Evolutionary conservation across 2,888 invertebrate species (phyloP).

Genomic region (Ryuthela nishihirai): DNA sequence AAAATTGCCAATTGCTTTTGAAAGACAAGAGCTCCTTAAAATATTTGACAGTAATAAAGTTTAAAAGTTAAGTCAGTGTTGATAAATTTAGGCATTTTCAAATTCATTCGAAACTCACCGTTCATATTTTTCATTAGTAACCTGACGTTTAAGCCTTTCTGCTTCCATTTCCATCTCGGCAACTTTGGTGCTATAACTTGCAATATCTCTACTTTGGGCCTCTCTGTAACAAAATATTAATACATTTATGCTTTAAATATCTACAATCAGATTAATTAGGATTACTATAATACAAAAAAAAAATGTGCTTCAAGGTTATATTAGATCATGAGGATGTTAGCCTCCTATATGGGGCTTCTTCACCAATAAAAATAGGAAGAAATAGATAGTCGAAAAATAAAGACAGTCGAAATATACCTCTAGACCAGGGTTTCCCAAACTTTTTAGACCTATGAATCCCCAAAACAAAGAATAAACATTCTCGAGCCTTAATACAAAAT

Average conservation of each 20-base stretch:
- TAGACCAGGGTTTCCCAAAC: too few relatives aligned
- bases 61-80: too few relatives aligned
- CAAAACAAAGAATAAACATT: too few relatives aligned
- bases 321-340: neutral
- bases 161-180: slow-evolving; percentile 51
- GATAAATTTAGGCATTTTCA: too few relatives aligned
- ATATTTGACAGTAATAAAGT: too few relatives aligned
- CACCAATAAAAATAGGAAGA: neutral
- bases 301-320: neutral
- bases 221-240: slow-evolving; percentile 2
- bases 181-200: slow-evolving; percentile 47
- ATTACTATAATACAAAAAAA: neutral
- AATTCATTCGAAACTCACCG: slow-evolving; percentile 46
- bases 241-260: neutral
- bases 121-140: slow-evolving; percentile 52
- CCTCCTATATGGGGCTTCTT: neutral
- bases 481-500: too few relatives aligned
- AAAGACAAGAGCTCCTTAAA: too few relatives aligned
- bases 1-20: too few relatives aligned
- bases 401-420: too few relatives aligned
- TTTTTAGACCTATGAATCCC: too few relatives aligned
- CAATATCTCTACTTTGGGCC: slow-evolving; percentile 47
- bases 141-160: slow-evolving; percentile 49
- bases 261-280: neutral
- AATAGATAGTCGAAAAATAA: too few relatives aligned